These are phyloP conservation scores for Caenorhabditis uteleia DNA, from an alignment of 2,888 invertebrate genomes.

Conservation along the genomic window DNA sequence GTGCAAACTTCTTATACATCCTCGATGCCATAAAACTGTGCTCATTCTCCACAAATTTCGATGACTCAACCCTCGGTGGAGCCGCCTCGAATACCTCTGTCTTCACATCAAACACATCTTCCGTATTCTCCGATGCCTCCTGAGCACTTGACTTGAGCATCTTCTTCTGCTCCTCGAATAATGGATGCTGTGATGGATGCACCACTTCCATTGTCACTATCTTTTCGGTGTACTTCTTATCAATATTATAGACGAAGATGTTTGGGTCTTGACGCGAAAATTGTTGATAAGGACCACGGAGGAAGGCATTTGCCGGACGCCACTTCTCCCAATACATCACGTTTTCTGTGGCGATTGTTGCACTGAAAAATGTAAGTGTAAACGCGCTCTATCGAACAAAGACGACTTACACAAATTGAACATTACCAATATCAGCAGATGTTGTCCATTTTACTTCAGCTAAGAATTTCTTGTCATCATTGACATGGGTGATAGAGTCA, in stretches of 20 bases:
- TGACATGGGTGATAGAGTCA: slow-evolving; percentile 53
- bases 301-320: slow-evolving; percentile 45
- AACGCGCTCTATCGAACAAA: not conserved
- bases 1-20: slow-evolving; percentile 42
- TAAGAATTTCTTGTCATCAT: slow-evolving; percentile 55
- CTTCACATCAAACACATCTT: slow-evolving; percentile 28
- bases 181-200: slow-evolving; percentile 24
- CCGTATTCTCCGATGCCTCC: slow-evolving; percentile 24
- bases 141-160: slow-evolving; percentile 15
- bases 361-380: slow-evolving; percentile 24
- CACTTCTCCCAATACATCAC: slow-evolving; percentile 57
- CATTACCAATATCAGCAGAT: slow-evolving; percentile 47
- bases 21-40: slow-evolving; percentile 24
- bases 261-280: slow-evolving; percentile 13
- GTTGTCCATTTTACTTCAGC: slow-evolving; percentile 52
- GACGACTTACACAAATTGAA: slow-evolving; percentile 55
- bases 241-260: slow-evolving; percentile 26
- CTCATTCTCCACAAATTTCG: slow-evolving; percentile 18
- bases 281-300: slow-evolving; percentile 30
- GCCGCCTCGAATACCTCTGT: slow-evolving; percentile 1
- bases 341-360: slow-evolving; percentile 53
- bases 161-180: slow-evolving; percentile 34
- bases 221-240: slow-evolving; percentile 16
- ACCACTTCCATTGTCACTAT: slow-evolving; percentile 24
- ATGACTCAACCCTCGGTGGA: slow-evolving; percentile 2